Percentiles rank a stretch among this genome's conserved stretches.
Evolutionary conservation across 2,888 invertebrate genomes (phyloP).

Genomic region (Halocaridina rubra): DNA sequence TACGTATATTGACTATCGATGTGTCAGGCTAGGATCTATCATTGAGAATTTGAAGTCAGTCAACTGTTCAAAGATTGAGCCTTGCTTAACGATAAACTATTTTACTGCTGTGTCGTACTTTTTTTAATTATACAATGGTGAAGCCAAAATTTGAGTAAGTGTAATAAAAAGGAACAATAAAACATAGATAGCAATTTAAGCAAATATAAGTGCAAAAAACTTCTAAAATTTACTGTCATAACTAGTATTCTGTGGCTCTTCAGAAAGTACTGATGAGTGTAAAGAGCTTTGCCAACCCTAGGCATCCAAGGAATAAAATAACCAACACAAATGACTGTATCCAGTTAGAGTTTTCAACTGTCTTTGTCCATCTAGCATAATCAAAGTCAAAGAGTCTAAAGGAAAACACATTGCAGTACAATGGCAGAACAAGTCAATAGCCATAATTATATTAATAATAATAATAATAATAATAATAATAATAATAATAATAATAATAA

Average conservation of each 20-base stretch:
- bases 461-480: too few relatives aligned
- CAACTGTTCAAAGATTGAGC: too few relatives aligned
- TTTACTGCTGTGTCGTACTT: too few relatives aligned
- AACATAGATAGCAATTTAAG: too few relatives aligned
- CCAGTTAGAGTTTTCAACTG: conserved; percentile 39
- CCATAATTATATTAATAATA: too few relatives aligned
- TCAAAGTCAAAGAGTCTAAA: conserved; percentile 43
- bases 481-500: too few relatives aligned
- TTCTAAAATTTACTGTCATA: background rate
- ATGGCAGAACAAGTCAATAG: conserved; percentile 16
- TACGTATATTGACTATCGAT: background rate
- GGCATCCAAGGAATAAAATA: conserved; percentile 14
- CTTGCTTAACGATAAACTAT: too few relatives aligned
- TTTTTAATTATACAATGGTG: too few relatives aligned
- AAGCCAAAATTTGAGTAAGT: too few relatives aligned
- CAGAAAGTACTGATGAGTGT: conserved; percentile 37
- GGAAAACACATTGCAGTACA: conserved; percentile 49
- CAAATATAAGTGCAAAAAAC: background rate
- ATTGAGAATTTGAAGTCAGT: too few relatives aligned
- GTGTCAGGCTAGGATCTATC: background rate
- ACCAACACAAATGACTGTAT: conserved; percentile 26
- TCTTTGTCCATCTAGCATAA: conserved; percentile 35
- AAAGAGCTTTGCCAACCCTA: conserved; percentile 40
- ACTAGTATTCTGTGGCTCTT: background rate
- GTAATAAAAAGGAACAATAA: too few relatives aligned